phyloP scores from a whole-genome alignment of 2,113 vertebrate species.

The Ptilonorhynchus violaceus region DNA sequence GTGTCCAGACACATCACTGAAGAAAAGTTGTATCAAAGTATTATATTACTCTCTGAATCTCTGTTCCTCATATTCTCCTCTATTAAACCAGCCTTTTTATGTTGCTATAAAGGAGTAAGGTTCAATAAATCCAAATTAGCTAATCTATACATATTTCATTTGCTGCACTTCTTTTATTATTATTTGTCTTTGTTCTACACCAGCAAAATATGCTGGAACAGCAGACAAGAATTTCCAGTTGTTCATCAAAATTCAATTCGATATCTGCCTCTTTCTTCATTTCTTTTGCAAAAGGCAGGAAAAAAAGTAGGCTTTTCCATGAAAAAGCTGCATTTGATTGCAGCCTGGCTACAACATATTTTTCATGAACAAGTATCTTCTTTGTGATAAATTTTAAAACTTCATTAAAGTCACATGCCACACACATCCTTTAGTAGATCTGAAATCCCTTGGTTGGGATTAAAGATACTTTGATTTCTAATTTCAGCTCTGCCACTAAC shows the following conservation, averaged over 20 bases:
- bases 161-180: not conserved
- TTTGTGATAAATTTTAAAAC: not conserved
- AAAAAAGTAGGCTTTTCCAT: not conserved
- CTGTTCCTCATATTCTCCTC: not conserved
- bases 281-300: not conserved
- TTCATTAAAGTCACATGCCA: not conserved
- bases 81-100: not conserved
- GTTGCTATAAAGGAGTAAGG: not conserved
- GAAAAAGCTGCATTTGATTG: not conserved
- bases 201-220: not conserved
- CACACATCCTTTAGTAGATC: not conserved
- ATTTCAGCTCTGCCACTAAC: not conserved
- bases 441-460: not conserved
- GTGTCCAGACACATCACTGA: not conserved
- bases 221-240: not conserved
- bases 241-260: constrained; percentile 7
- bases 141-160: not conserved
- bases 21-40: not conserved
- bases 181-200: not conserved
- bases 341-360: not conserved
- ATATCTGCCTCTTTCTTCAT: not conserved
- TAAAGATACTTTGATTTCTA: not conserved
- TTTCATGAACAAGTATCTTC: not conserved
- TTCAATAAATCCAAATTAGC: not conserved
- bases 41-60: not conserved